Evolutionary conservation across 2,888 invertebrate species (phyloP).

Genomic region (Epistrophella euchroma): DNA sequence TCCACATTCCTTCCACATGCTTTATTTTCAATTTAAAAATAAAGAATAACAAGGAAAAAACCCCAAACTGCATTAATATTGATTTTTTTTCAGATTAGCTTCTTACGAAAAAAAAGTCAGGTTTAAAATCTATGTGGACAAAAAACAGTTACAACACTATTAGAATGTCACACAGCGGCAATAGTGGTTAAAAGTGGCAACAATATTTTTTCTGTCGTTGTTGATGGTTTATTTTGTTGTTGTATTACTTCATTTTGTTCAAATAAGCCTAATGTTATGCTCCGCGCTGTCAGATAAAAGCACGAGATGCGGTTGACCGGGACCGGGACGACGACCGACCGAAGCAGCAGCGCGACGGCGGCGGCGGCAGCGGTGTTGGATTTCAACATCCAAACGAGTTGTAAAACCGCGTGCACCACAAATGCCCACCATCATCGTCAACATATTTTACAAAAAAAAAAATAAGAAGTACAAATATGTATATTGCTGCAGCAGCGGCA

Average conservation of each 20-base stretch:
- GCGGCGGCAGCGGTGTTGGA: constrained; percentile 44
- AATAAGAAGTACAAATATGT: not conserved
- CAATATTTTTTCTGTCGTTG: not conserved
- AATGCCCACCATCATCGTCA: constrained; percentile 55
- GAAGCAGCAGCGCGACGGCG: constrained; percentile 5
- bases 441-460: constrained; percentile 15
- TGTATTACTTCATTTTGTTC: constrained; percentile 3
- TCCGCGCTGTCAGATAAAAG: constrained; percentile 35
- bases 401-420: constrained; percentile 66
- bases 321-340: constrained; percentile 36
- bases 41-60: not conserved
- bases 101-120: not conserved
- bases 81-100: not conserved
- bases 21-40: not conserved
- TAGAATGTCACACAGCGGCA: not conserved
- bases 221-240: constrained; percentile 3
- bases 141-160: not conserved
- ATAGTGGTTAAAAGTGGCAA: constrained; percentile 13
- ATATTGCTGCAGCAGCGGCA: constrained; percentile 7
- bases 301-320: constrained; percentile 67
- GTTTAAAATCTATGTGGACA: not conserved
- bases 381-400: constrained; percentile 66
- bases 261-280: constrained; percentile 36
- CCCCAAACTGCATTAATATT: not conserved
- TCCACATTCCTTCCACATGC: not conserved